phyloP scores from a whole-genome alignment of 2,113 vertebrate species.

The rat (Rattus norvegicus) region GRCr8 NC_086032.1:103729501-103730000 shows the following conservation, averaged over 20 bases:
- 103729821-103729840: not conserved
- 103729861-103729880: constrained; percentile 35
- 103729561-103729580: not conserved
- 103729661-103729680: not conserved
- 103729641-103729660: not conserved
- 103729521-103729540: too few relatives aligned
- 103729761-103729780: not conserved
- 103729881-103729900: not conserved
- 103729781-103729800: not conserved
- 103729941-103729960: constrained; percentile 78
- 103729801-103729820: constrained; percentile 46
- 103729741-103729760: not conserved
- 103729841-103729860: constrained; percentile 32
- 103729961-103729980: constrained; percentile 80
- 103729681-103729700: not conserved
- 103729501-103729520: not conserved
- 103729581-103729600: not conserved
- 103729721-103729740: not conserved
- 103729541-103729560: not conserved
- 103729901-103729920: not conserved
- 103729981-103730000: constrained; percentile 74
- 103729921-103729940: constrained; percentile 59
- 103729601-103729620: not conserved
- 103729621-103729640: not conserved
- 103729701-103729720: not conserved